A percentile compares a stretch with the other conserved stretches of the same genome.
Evolutionary conservation across 2,113 vertebrate species (phyloP).

Genomic region (Equus przewalskii): DNA sequence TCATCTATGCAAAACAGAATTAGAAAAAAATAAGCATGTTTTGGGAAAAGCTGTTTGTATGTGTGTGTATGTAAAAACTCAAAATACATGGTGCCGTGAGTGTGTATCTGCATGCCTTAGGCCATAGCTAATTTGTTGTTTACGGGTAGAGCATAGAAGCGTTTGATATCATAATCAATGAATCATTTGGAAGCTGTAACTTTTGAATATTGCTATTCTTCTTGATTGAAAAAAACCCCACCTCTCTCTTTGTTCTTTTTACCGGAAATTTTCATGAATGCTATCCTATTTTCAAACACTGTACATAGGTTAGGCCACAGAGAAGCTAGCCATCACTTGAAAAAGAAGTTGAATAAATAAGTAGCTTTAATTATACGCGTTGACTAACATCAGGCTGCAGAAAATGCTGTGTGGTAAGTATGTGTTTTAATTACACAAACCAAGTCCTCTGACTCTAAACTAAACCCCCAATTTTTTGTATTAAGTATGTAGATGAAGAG

Average conservation of each 20-base stretch:
- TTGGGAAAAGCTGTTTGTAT: not conserved
- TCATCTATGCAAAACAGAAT: not conserved
- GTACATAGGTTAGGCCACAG: not conserved
- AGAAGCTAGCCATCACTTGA: not conserved
- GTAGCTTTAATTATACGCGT: not conserved
- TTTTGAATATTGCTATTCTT: not conserved
- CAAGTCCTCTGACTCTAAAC: not conserved
- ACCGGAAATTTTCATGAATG: not conserved
- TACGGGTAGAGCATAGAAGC: not conserved
- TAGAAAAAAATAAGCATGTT: not conserved
- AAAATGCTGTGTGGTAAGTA: not conserved
- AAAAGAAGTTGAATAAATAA: not conserved
- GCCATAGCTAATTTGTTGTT: not conserved
- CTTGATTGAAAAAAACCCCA: not conserved
- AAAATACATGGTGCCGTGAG: not conserved
- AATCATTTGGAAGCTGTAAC: not conserved
- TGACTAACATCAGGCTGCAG: not conserved
- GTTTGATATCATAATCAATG: not conserved
- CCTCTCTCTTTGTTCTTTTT: not conserved
- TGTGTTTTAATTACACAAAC: not conserved
- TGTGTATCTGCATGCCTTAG: not conserved
- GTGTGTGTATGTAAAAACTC: not conserved
- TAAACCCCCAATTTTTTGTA: not conserved
- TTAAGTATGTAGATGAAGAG: not conserved
- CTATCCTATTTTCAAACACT: not conserved